These are phyloP conservation scores for Cepaea nemoralis DNA, from an alignment of 1,140 invertebrate genomes.

Conservation along the genomic window DNA sequence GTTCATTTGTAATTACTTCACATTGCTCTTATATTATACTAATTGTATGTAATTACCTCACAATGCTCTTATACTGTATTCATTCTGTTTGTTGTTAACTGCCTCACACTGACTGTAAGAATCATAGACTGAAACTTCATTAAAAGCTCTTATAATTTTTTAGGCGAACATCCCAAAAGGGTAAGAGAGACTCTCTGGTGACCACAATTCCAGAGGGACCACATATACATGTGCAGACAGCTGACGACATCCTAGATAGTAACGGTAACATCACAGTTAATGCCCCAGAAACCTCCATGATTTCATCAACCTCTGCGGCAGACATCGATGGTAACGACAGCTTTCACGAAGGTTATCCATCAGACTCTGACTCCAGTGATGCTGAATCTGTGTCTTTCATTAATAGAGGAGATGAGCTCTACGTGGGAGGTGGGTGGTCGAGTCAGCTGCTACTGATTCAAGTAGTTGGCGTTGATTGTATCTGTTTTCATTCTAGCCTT, in stretches of 20 bases:
- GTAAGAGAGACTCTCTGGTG: constrained; percentile 40
- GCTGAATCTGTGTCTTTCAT: constrained; percentile 58
- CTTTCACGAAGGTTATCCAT: constrained; percentile 54
- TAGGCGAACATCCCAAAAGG: constrained; percentile 44
- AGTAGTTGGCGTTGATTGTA: no score
- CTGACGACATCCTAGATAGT: constrained; percentile 42
- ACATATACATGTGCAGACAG: constrained; percentile 61
- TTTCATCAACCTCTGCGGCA: constrained; percentile 15
- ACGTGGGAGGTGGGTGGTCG: constrained; percentile 53
- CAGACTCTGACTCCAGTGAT: constrained; percentile 61
- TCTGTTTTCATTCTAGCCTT: no score
- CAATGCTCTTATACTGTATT: no score
- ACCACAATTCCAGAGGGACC: constrained; percentile 49
- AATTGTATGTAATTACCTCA: no score
- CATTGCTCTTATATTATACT: no score
- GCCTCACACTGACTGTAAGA: no score
- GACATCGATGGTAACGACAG: constrained; percentile 38
- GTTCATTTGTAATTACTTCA: no score
- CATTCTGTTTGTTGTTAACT: no score
- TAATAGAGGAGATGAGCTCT: constrained; percentile 50
- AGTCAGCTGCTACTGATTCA: constrained; percentile 2
- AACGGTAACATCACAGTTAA: not conserved
- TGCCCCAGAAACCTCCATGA: not conserved
- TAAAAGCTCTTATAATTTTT: no score
- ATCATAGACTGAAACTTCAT: no score